Evolutionary conservation across 2,113 vertebrate genomes (phyloP).

Genomic region (Solenodon paradoxus): DNA sequence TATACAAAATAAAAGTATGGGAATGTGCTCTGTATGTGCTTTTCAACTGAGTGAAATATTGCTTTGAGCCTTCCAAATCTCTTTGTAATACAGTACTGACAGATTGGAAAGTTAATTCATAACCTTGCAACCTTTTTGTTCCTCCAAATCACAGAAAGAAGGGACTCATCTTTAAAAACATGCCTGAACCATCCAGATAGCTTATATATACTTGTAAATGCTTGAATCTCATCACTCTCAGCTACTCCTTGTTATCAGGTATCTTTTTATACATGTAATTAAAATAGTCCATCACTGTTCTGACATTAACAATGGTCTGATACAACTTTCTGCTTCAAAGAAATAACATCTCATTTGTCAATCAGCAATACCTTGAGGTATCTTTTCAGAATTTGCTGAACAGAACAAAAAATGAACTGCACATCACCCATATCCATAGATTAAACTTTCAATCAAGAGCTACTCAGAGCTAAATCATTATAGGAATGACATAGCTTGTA

Average conservation of each 20-base stretch:
- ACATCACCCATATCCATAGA: constrained; percentile 7
- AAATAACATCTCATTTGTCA: constrained; percentile 59
- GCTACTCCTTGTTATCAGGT: constrained; percentile 18
- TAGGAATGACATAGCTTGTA: neutral
- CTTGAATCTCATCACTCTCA: neutral
- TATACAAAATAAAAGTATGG: neutral
- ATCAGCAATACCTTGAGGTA: constrained; percentile 43
- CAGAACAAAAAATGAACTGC: constrained; percentile 38
- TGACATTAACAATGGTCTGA: constrained; percentile 52
- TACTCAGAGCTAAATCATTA: constrained; percentile 29
- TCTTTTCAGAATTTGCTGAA: constrained; percentile 37
- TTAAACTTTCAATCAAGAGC: constrained; percentile 41
- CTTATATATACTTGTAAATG: constrained; percentile 34
- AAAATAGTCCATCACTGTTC: constrained; percentile 57
- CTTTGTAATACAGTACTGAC: constrained; percentile 56
- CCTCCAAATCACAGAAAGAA: constrained; percentile 13
- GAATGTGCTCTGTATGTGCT: constrained; percentile 50
- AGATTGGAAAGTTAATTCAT: constrained; percentile 71
- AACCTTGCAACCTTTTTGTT: constrained; percentile 56
- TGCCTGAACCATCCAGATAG: constrained; percentile 15
- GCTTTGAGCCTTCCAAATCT: constrained; percentile 60
- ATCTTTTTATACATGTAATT: constrained; percentile 63
- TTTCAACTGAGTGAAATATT: constrained; percentile 55
- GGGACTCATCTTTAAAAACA: constrained; percentile 9
- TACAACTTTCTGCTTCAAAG: constrained; percentile 27